These are phyloP conservation scores for Sialis lutaria DNA, from an alignment of 2,888 invertebrate species.

Conservation along the genomic window DNA sequence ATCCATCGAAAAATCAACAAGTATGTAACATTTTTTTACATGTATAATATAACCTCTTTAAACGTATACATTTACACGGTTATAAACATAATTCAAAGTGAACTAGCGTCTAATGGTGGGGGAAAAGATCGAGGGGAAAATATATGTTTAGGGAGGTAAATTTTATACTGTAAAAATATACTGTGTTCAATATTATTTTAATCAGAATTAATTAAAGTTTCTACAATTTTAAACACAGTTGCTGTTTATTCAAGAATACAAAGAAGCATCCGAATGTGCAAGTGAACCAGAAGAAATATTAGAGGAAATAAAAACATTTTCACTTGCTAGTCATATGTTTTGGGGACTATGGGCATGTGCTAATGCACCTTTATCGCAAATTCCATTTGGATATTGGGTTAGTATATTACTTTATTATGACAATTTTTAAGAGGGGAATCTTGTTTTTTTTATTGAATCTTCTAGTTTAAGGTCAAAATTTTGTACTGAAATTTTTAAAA, in stretches of 20 bases:
- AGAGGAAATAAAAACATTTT: slow-evolving; percentile 65
- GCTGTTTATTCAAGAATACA: slow-evolving; percentile 37
- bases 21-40: slow-evolving; percentile 25
- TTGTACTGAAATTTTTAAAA: too few relatives aligned
- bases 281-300: slow-evolving; percentile 20
- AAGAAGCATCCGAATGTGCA: slow-evolving; percentile 21
- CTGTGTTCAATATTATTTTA: slow-evolving; percentile 1
- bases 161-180: not conserved
- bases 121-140: too few relatives aligned
- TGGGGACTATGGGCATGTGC: slow-evolving; percentile 90
- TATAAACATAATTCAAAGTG: too few relatives aligned
- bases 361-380: slow-evolving; percentile 72
- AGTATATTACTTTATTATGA: slow-evolving; percentile 16
- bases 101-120: too few relatives aligned
- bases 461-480: not conserved
- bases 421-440: not conserved
- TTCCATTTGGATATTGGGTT: slow-evolving; percentile 92
- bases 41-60: too few relatives aligned
- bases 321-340: slow-evolving; percentile 77
- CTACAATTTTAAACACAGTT: too few relatives aligned
- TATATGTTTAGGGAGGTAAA: too few relatives aligned
- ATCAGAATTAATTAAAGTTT: too few relatives aligned
- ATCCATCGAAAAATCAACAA: slow-evolving; percentile 67
- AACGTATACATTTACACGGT: too few relatives aligned
- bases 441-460: not conserved